Conservation (phyloP, 2,797 vertebrate genomes). For the Cossypha heuglini region DNA sequence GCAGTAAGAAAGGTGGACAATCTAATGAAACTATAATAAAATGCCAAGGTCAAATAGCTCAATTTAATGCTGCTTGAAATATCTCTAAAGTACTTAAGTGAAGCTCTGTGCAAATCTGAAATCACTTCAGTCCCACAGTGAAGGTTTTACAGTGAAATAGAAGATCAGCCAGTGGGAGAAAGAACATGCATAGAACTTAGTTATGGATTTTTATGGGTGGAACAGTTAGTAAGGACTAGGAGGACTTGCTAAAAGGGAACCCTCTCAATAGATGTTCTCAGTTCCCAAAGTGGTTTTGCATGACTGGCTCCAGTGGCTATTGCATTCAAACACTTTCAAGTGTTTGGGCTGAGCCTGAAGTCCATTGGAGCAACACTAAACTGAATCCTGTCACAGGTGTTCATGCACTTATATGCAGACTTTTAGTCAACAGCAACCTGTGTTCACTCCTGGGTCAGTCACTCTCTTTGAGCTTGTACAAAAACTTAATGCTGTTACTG, state of each 20-base stretch:
- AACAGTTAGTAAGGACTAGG: background rate
- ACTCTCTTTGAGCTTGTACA: background rate
- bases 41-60: conserved; percentile 52
- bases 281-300: background rate
- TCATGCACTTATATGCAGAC: background rate
- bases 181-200: background rate
- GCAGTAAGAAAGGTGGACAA: conserved; percentile 6
- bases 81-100: background rate
- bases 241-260: background rate
- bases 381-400: background rate
- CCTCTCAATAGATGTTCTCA: background rate
- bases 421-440: background rate
- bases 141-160: background rate
- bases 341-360: background rate
- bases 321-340: background rate
- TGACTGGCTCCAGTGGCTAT: background rate
- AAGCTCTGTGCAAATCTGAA: background rate
- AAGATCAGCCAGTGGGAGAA: background rate
- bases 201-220: background rate
- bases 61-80: conserved; percentile 25
- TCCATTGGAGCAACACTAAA: background rate
- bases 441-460: background rate
- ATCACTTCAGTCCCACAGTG: background rate
- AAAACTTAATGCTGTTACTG: background rate
- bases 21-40: conserved; percentile 41